phyloP scores from a whole-genome alignment of 2,113 vertebrate species.

The Sclerurus mexicanus region DNA sequence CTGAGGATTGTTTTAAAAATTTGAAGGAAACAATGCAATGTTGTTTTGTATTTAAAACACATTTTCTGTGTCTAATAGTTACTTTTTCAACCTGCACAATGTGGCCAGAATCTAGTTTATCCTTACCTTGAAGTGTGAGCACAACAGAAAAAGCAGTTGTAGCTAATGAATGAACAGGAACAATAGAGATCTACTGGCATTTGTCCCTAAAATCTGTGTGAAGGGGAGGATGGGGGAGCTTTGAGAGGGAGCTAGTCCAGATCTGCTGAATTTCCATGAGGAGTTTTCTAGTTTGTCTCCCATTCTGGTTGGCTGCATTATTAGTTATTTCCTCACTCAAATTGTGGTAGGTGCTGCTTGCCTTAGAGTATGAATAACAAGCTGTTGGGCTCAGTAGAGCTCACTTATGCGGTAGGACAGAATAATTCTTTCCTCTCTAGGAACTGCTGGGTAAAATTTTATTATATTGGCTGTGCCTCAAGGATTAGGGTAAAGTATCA shows the following conservation, averaged over 20 bases:
- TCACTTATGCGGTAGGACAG: constrained; percentile 43
- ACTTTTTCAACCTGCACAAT: not conserved
- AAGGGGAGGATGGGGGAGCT: not conserved
- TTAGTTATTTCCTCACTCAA: constrained; percentile 67
- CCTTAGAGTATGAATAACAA: constrained; percentile 50
- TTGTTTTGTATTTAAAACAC: not conserved
- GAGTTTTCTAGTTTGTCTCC: constrained; percentile 30
- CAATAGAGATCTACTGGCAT: constrained; percentile 35
- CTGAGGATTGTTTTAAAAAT: not conserved
- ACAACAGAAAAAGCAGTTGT: not conserved
- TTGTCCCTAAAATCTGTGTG: constrained; percentile 27
- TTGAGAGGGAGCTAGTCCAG: not conserved
- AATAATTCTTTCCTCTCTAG: constrained; percentile 23
- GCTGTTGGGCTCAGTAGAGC: constrained; percentile 10
- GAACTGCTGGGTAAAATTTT: constrained; percentile 24
- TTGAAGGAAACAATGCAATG: not conserved
- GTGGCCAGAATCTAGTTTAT: not conserved
- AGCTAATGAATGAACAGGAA: constrained; percentile 41
- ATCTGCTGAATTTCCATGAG: constrained; percentile 57
- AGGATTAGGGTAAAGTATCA: not conserved
- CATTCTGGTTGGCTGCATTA: constrained; percentile 60
- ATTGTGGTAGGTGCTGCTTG: constrained; percentile 58
- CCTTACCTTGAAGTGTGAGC: constrained; percentile 28
- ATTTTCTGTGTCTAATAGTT: not conserved
- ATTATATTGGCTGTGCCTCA: not conserved